phyloP scores from a whole-genome alignment of 2,113 vertebrate genomes.

The Onychostoma macrolepis region DNA sequence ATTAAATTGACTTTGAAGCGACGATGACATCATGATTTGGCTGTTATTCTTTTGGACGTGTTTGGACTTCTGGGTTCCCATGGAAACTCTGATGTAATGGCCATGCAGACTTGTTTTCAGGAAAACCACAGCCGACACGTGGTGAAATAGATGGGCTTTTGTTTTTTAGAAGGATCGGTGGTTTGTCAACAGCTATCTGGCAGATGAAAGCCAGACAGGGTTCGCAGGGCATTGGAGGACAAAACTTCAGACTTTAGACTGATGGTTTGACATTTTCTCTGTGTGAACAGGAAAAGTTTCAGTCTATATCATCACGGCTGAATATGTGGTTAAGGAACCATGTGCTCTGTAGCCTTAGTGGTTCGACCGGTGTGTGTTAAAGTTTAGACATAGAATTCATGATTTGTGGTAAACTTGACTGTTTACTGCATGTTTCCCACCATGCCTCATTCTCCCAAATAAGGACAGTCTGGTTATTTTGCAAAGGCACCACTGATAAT shows the following conservation, averaged over 20 bases:
- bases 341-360: conserved; percentile 22
- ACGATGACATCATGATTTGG: conserved; percentile 69
- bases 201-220: conserved; percentile 54
- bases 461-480: conserved; percentile 8
- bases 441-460: conserved; percentile 27
- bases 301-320: conserved; percentile 4
- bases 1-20: conserved; percentile 66
- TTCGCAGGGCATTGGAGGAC: conserved; percentile 34
- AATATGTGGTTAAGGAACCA: conserved; percentile 17
- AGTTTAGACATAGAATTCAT: conserved; percentile 51
- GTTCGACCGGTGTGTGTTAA: conserved; percentile 36
- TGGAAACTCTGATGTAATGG: conserved; percentile 68
- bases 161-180: conserved; percentile 41
- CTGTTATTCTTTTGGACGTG: conserved; percentile 57
- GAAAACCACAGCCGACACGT: conserved; percentile 46
- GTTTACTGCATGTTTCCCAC: conserved; percentile 56
- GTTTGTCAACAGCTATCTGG: conserved; percentile 54
- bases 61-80: conserved; percentile 64
- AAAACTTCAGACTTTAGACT: neutral
- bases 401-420: conserved; percentile 53
- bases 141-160: conserved; percentile 47
- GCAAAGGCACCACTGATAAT: conserved; percentile 18
- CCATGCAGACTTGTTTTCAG: conserved; percentile 38
- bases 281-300: conserved; percentile 28
- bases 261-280: conserved; percentile 40